Evolutionary conservation across 2,113 vertebrate species (phyloP).

Genomic region (Ctenodactylus gundi): DNA sequence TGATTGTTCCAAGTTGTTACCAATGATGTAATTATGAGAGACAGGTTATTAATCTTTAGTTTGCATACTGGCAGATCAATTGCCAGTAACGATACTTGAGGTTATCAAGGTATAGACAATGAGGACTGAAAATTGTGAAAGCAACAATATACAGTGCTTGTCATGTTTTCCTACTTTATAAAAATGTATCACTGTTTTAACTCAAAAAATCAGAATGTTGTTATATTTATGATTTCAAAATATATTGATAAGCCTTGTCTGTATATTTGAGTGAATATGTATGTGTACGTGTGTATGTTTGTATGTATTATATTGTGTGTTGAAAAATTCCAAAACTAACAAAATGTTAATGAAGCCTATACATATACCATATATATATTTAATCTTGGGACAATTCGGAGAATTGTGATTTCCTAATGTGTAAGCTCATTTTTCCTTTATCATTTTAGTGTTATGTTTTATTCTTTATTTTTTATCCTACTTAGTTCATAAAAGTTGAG

Average conservation of each 20-base stretch:
- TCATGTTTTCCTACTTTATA: neutral
- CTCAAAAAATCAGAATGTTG: neutral
- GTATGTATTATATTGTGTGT: neutral
- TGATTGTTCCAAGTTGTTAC: neutral
- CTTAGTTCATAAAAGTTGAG: neutral
- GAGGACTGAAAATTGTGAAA: neutral
- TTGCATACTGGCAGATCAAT: neutral
- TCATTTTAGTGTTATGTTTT: neutral
- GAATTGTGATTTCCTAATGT: slow-evolving; percentile 1
- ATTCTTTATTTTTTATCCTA: neutral
- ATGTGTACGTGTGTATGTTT: neutral
- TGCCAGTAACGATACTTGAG: neutral
- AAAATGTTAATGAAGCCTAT: neutral
- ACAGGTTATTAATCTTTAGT: neutral
- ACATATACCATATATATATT: neutral
- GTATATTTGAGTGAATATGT: neutral
- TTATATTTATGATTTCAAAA: neutral
- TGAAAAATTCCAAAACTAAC: slow-evolving; percentile 16
- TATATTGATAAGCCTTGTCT: neutral
- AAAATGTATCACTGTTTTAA: neutral
- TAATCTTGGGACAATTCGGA: neutral
- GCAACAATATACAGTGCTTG: neutral
- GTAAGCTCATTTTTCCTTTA: slow-evolving; percentile 2
- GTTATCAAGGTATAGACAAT: neutral
- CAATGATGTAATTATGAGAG: neutral